These are phyloP conservation scores for Centropus bengalensis DNA, from an alignment of 2,113 vertebrate species.

Conservation along the genomic window DNA sequence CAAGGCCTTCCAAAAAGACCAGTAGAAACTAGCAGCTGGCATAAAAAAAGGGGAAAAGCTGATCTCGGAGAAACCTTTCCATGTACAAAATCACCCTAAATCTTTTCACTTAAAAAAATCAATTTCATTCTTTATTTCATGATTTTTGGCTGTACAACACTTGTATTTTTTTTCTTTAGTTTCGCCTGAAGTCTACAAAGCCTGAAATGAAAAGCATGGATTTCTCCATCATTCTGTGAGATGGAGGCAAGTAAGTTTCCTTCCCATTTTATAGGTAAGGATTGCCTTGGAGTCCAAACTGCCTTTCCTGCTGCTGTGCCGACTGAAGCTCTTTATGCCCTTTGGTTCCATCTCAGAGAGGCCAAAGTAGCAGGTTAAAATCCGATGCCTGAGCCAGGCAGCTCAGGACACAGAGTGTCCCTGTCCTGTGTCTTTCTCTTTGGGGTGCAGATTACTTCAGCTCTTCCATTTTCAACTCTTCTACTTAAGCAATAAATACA, in stretches of 20 bases:
- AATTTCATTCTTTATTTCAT: background rate
- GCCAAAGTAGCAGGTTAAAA: background rate
- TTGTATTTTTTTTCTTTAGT: background rate
- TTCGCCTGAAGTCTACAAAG: background rate
- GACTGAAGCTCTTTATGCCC: background rate
- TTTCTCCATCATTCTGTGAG: background rate
- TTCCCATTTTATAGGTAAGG: background rate
- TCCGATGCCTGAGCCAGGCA: background rate
- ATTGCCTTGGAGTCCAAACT: accelerated
- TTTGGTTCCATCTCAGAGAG: background rate
- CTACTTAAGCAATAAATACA: background rate
- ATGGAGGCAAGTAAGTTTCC: background rate
- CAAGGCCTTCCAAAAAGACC: background rate
- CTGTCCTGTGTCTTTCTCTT: background rate
- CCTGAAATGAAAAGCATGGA: background rate
- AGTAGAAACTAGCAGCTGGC: background rate
- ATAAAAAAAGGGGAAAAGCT: background rate
- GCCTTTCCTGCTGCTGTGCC: background rate
- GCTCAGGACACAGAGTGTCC: background rate
- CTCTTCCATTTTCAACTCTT: background rate
- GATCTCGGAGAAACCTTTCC: background rate
- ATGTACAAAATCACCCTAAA: background rate
- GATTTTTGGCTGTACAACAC: background rate
- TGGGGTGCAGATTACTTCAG: background rate
- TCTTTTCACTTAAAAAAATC: background rate